Base-by-base conservation (phyloP, 92 coral and sea anemone species). In the Chrysogorgia sp. region DNA sequence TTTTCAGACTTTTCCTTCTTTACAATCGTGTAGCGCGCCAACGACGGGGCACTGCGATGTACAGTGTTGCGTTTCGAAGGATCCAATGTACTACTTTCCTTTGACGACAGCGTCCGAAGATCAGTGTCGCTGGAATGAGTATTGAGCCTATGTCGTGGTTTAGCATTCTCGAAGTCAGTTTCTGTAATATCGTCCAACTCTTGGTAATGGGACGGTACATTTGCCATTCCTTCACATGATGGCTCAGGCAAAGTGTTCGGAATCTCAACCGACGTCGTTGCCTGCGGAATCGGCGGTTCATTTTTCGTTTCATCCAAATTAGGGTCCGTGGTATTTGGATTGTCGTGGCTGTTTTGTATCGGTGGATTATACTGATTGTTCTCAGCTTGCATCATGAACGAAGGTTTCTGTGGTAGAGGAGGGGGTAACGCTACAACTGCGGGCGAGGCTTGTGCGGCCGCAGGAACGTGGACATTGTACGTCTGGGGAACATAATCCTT, bases 41-140 rank as follows among this genome's bases (percentile, higher is more conserved):
- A 17, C 28, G 79, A 31, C 31, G 79, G 79, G 4, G 65, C 65
- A 72, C 79, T 72, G 21, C 79, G 79, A 30, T 72, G 79, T 1
- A 72, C 24, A 12, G 79, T 72, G 0, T 26, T 72, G 31, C 79
- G 64, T 72, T 72, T 72, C 34, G 65, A 53, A 1, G 50, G 64
- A 30, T 72, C 79, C 49, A 72, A 34, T 19, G 20, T 55, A 14
- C 49, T 55, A 31, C 23, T 19, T 29, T 8, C 22, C 12, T 22
- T 34, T 24, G 4, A 9, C 5, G 79, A 30, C 17, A 72, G 25
- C n/a, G 34, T 52, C 15, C 63, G 58, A 7, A 72, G 31, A 37
- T 72, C 65, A 21, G 79, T 35, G 30, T 72, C 40, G 37, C 79
- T 72, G n/a, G 79, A 72, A 34, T 53, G 79, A 10, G 79, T 72